These are phyloP conservation scores for Trichechus manatus DNA, from an alignment of 2,113 vertebrate genomes.

Conservation along the genomic window DNA sequence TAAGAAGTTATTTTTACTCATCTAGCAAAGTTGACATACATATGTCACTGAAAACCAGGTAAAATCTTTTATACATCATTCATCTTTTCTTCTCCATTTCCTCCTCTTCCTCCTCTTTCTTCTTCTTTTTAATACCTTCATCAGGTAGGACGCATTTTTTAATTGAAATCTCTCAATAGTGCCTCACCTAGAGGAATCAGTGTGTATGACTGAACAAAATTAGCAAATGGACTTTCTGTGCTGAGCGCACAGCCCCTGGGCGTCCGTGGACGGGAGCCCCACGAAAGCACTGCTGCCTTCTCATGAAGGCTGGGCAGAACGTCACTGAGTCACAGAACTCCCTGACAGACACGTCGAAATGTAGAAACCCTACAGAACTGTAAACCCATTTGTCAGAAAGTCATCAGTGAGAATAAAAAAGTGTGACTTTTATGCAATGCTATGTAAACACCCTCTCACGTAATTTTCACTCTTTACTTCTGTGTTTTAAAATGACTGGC, in stretches of 20 bases:
- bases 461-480: background rate
- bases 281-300: background rate
- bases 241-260: background rate
- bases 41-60: constrained; percentile 45
- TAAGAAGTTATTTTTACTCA: constrained; percentile 53
- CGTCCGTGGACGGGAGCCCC: background rate
- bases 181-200: background rate
- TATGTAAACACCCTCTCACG: background rate
- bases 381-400: background rate
- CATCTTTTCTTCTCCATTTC: background rate
- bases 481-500: constrained; percentile 15
- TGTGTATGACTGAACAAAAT: background rate
- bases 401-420: background rate
- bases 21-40: background rate
- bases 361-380: background rate
- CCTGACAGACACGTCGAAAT: background rate
- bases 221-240: background rate
- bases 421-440: background rate
- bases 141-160: constrained; percentile 19
- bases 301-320: background rate
- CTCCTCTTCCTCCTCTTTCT: background rate
- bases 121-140: constrained; percentile 55
- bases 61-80: background rate
- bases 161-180: constrained; percentile 63
- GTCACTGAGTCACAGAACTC: background rate